Evolutionary conservation across 2,888 invertebrate species (phyloP), one percentile per base, ranked within the genome.

Genomic region (Entomobrya multifasciata): DNA sequence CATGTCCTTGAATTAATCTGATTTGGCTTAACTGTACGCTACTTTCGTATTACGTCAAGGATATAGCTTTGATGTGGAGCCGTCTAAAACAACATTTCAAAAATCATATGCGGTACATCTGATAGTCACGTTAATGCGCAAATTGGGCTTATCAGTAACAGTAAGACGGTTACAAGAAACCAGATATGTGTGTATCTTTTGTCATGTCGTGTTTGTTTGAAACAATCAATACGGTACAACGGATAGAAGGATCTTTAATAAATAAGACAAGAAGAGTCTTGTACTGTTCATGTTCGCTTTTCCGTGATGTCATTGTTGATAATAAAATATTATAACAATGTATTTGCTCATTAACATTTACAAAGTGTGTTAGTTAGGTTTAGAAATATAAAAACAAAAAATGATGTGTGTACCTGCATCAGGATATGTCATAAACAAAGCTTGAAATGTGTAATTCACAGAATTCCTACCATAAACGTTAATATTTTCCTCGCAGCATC

Each of bases 51-150:
- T 47, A 5, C 47, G 47, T 10, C 47, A 47, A 10, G n/a, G n/a
- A n/a, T n/a, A n/a, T n/a, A n/a, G n/a, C n/a, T 36, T 36, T 8
- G 4, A 36, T 8, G 36, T 30, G 3, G 15, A 62, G 62, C 62
- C 62, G 62, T 62, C 62, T 3, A 62, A 62, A 27, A 36, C 62
- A 27, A 62, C 62, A 62, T 62, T 62, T 62, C 62, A 62, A 62
- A 62, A 49, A 17, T 52, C n/a, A n/a, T 52, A 52, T 17, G 17
- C 52, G 5, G 52, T 52, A 17, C 17, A 52, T 49, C 13, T 36
- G 36, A 36, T 36, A 6, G 36, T 36, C 36, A 36, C 36, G 36
- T 36, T 36, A 36, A 36, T 36, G 36, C 36, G 4, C 36, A 36
- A 36, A 36, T 36, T 6, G 8, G 8, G 36, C 36, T 36, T 36